These are phyloP conservation scores for Platichthys flesus DNA, from an alignment of 2,113 vertebrate genomes.

Conservation along the genomic window DNA sequence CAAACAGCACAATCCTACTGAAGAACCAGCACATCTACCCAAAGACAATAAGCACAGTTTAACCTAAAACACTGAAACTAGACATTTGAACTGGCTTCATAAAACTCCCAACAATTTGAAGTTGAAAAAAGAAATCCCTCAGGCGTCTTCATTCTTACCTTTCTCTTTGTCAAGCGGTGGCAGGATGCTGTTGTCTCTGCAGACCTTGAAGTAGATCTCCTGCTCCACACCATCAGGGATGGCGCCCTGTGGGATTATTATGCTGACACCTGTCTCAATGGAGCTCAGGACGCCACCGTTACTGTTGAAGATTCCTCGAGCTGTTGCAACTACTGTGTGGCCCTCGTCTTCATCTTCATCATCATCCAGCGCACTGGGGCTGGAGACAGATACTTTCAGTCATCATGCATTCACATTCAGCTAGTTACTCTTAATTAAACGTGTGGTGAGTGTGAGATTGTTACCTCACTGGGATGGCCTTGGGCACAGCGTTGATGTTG, in stretches of 20 bases:
- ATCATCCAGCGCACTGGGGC: constrained; percentile 93
- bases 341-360: constrained; percentile 96
- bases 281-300: constrained; percentile 98
- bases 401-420: neutral
- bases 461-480: constrained; percentile 97
- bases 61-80: too few species aligned
- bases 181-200: constrained; percentile 98
- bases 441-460: neutral
- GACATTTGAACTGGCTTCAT: neutral
- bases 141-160: constrained; percentile 79
- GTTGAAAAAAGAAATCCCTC: neutral
- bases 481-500: constrained; percentile 90
- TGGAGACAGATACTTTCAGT: constrained; percentile 58
- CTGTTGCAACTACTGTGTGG: constrained; percentile 97
- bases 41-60: neutral
- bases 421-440: neutral
- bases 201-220: constrained; percentile 99
- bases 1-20: neutral
- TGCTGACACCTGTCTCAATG: constrained; percentile 98
- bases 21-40: neutral
- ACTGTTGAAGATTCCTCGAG: constrained; percentile 93
- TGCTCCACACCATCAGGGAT: constrained; percentile 96
- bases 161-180: constrained; percentile 99
- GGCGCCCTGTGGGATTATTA: constrained; percentile 98
- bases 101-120: neutral